Evolutionary conservation across 2,888 invertebrate genomes (phyloP), one percentile per base, ranked within the genome.

Genomic region (Aphrophora alni): DNA sequence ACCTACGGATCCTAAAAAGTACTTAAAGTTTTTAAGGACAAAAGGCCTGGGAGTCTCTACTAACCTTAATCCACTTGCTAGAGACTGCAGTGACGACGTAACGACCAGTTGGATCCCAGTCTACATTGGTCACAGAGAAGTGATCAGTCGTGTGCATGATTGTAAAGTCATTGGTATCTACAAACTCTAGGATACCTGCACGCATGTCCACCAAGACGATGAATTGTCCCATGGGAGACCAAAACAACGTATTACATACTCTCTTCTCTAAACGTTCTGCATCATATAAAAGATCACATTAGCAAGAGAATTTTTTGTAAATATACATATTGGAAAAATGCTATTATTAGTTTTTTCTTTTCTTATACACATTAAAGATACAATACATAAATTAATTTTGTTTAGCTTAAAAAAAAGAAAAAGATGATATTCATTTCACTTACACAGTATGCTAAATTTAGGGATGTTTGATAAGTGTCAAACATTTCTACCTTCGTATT

Each of bases 61-160:
- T 44, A 7, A 59, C 59, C 59, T 59, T 59, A 21, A 59, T 59
- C 59, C 59, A 59, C 21, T 8, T 59, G 12, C 59, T 21, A n/a
- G 98, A 98, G 24, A 98, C 98, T 0, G 95, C 97, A 0, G 98
- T 98, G 77, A 96, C 95, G 17, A 99, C 97, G 87, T 97, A 99
- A 83, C 99, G 93, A 0, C 99, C 99, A 2, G 99, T 99, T 0
- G 99, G 99, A 89, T 99, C 99, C 99, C 99, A 99, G 88, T 98
- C 98, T 0, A 99, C 97, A 87, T 98, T 97, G 0, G 98, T 97
- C 88, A 94, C 93, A 87, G 95, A 95, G 89, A 96, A 98, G 89
- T 99, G 98, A 88, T 98, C 98, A 0, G 95, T 95, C 14, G 95
- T 93, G 87, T 95, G 95, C 95, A 98, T 98, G n/a, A 97, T 93